Conservation (phyloP, 2,888 invertebrate species). For the Vesta saturnalis region DNA sequence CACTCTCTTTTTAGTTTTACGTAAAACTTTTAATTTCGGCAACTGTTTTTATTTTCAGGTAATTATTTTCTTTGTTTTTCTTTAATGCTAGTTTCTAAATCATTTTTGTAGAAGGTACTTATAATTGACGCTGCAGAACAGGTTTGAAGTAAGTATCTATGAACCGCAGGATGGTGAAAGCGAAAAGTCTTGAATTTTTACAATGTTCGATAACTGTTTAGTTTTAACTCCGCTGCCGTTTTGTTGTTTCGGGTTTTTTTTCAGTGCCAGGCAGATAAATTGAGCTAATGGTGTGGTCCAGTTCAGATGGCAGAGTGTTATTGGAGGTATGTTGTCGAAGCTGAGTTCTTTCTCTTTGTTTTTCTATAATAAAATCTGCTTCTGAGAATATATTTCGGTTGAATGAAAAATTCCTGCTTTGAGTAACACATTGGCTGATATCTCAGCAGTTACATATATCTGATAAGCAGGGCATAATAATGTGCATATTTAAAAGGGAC, state of each 20-base stretch:
- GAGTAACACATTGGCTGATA: constrained; percentile 8
- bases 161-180: too few relatives aligned
- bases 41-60: background rate
- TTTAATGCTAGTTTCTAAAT: too few relatives aligned
- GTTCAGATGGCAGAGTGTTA: background rate
- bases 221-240: too few relatives aligned
- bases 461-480: constrained; percentile 8
- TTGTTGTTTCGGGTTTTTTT: too few relatives aligned
- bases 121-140: too few relatives aligned
- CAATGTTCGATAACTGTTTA: constrained; percentile 7
- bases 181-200: background rate
- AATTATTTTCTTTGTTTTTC: background rate
- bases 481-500: background rate
- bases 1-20: background rate
- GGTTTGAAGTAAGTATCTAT: too few relatives aligned
- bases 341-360: background rate
- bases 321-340: background rate
- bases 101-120: too few relatives aligned
- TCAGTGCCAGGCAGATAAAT: too few relatives aligned
- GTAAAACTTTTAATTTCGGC: background rate
- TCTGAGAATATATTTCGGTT: constrained; percentile 10
- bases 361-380: constrained; percentile 5
- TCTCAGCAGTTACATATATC: constrained; percentile 4
- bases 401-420: constrained; percentile 13
- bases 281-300: background rate